Percentiles rank a stretch among this genome's conserved stretches.
Evolutionary conservation across 2,113 vertebrate species (phyloP).

Genomic region (Rhinopomastus cyanomelas): DNA sequence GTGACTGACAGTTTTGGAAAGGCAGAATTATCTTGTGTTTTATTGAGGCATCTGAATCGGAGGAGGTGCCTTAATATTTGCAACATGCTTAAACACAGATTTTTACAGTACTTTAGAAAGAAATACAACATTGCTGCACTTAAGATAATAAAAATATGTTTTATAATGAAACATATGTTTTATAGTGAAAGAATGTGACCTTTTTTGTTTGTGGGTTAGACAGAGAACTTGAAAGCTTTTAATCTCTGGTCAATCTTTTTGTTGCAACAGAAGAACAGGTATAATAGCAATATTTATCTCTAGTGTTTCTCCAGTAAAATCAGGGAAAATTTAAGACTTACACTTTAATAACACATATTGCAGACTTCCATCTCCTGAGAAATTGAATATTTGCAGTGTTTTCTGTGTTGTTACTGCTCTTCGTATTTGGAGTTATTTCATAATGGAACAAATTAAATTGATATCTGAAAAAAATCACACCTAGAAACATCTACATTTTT

Average conservation of each 20-base stretch:
- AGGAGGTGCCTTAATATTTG: not conserved
- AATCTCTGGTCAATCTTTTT: not conserved
- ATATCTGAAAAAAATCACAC: not conserved
- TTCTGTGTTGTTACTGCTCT: not conserved
- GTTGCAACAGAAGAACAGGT: not conserved
- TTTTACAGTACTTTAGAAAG: not conserved
- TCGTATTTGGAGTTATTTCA: not conserved
- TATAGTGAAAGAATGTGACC: not conserved
- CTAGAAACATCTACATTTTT: not conserved
- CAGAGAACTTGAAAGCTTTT: not conserved
- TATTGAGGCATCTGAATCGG: not conserved
- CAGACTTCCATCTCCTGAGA: not conserved
- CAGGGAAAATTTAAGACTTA: not conserved
- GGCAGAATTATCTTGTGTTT: not conserved
- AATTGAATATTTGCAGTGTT: not conserved
- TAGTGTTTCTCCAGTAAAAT: not conserved
- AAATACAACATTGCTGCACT: not conserved
- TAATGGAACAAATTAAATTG: not conserved
- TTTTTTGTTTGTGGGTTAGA: not conserved
- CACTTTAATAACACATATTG: not conserved
- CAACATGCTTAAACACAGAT: not conserved
- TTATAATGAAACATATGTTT: not conserved
- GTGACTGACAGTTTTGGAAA: not conserved
- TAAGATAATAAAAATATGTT: not conserved
- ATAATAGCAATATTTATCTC: not conserved